Evolutionary conservation across 2,888 invertebrate genomes (phyloP).

Genomic region (Blomia tropicalis): DNA sequence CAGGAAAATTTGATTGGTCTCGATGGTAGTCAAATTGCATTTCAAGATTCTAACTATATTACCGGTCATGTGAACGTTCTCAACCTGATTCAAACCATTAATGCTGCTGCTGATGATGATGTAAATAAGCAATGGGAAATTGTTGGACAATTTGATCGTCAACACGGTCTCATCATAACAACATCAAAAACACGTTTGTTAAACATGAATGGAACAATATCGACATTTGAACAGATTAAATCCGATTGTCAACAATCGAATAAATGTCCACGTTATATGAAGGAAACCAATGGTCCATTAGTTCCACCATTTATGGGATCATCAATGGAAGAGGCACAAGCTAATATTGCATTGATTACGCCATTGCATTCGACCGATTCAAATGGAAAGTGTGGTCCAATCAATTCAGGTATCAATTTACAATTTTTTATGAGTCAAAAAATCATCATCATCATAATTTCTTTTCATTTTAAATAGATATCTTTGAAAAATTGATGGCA

Average conservation of each 20-base stretch:
- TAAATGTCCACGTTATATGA: background rate
- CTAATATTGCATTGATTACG: background rate
- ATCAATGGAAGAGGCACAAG: background rate
- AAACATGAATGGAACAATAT: background rate
- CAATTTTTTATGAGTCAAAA: background rate
- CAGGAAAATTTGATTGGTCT: background rate
- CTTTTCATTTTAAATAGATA: too few species aligned
- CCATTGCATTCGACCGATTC: background rate
- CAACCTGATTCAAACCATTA: background rate
- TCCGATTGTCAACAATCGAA: background rate
- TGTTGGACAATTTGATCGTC: background rate
- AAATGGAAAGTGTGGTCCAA: background rate
- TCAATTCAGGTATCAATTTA: slow-evolving; percentile 5
- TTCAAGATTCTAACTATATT: slow-evolving; percentile 5
- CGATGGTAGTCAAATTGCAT: slow-evolving; percentile 13
- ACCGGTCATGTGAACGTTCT: background rate
- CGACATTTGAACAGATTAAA: background rate
- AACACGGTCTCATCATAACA: background rate
- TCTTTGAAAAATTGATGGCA: slow-evolving; percentile 21
- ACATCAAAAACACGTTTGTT: background rate
- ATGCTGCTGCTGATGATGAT: background rate
- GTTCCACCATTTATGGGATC: background rate
- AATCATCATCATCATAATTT: background rate
- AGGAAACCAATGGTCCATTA: background rate
- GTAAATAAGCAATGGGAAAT: background rate